Evolutionary conservation across 2,113 vertebrate genomes (phyloP), one percentile per base, ranked within the genome.

Genomic region (Calidris pygmaea): DNA sequence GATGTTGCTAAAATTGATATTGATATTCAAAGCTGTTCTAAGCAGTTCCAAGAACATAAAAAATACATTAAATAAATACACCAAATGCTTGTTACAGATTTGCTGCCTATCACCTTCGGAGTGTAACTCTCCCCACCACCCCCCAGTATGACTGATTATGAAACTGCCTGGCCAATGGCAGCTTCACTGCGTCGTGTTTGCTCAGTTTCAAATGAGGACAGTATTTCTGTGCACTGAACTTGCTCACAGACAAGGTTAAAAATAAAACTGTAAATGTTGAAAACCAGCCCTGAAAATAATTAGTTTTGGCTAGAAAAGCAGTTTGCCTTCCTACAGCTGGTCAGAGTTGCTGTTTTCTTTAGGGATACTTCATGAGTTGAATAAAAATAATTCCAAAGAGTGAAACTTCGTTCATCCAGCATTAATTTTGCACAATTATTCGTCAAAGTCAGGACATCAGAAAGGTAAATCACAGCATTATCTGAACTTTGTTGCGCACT

Each of bases 21-120:
- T 93, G 79, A 59, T 85, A 94, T 85, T 92, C 75, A 88, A 53
- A 93, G 76, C 79, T 96, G 55, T 59, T 95, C 75, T 48, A 84
- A 94, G 75, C 88, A 80, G 55, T 86, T 95, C 79, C 80, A 74
- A 80, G 86, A 92, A 89, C n/a, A 84, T 90, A 32, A 95, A 94
- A 94, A 77, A 50, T 82, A 68, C 37, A 50, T 80, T 88, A 70
- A 80, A 84, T 90, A 93, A 94, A 86, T 77, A 47, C 29, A 75
- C 35, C 59, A 55, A 94, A 62, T 88, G 19, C 55, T 70, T 80
- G 41, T 88, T 92, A 66, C 41, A 67, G 62, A 70, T 89, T 94
- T 94, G 35, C 71, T 87, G 20, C 59, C 76, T 93, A 35, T 88
- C 85, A 80, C 47, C 23, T 88, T 67, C 4, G 1, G 37, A 73